Base-by-base conservation (phyloP, 64 coral and sea anemone species). In the Actinia tenebrosa region DNA sequence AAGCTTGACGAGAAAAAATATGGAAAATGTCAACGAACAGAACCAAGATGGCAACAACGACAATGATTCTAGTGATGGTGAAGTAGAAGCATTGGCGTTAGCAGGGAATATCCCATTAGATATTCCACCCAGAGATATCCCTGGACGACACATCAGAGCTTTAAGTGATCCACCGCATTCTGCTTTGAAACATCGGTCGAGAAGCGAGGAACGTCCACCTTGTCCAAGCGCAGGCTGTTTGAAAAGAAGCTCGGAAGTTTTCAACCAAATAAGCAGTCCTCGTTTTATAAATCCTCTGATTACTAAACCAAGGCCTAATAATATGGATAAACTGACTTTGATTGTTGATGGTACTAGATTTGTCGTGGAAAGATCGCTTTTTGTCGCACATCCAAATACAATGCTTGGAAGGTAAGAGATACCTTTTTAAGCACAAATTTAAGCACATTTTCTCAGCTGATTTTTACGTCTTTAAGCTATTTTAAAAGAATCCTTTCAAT, bases 261-360 rank as follows among this genome's bases (percentile, higher is more conserved):
- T 30, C 10, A 75, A 80, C 27, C 43, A 79, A 43, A 77, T 78
- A 2, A 58, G 64, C 9, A 81, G 50, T 52, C 50, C 79, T 81
- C 43, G 79, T 50, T 20, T 16, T 81, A 45, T 81, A 16, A 81
- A 53, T 16, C 27, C 79, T 45, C 43, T 5, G 6, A 81, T 81
- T 6, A 56, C 50, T 15, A 91, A 87, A 59, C 22, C 84, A 22
- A 81, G 50, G 46, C 79, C 79, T 14, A 81, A 81, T 17, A 45
- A 81, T 23, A 81, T 81, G 79, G 94, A 96, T 46, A 99, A 99
- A 80, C 64, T 99, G 89, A 99, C 93, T 64, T 80, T 99, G 61
- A 90, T 99, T 25, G 93, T 99, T 8, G 97, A 99, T 61, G 93
- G 92, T 44, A 99, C 97, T 44, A 85, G 97, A 52, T 99, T 99